Base-by-base conservation (phyloP, 2,888 invertebrate species). In the Ditylenchus weischeri region DNA sequence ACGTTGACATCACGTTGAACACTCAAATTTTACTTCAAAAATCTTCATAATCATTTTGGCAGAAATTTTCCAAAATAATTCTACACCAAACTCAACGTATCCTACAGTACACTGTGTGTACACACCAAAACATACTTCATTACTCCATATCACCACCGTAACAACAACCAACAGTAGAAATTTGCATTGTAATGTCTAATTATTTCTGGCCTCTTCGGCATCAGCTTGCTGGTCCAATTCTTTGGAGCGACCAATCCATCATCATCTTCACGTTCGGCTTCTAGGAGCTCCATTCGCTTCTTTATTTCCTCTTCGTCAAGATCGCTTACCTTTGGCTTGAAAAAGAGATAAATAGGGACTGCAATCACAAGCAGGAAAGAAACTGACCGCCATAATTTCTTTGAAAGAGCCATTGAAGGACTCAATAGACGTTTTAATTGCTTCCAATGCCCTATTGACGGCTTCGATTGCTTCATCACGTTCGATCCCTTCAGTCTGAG, bases 311-410 rank as follows among this genome's bases (percentile, higher is more conserved):
- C 92, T 85, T 98, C 98, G 85, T 99, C 98, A 21, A 92, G 90
- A 65, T 96, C 96, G 0, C 96, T 96, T 38, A 98, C 93, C 86
- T 95, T 93, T 57, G 95, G 94, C 90, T 91, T 84, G 0, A 68
- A 23, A 51, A 50, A 47, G n/a, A n/a, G 29, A 29, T 29, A 29
- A 29, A 29, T 29, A 5, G 29, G 29, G 29, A 29, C 29, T 29
- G 5, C 3, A 2, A 29, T 29, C 29, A 29, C 29, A 29, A 29
- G 29, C 29, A 4, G 29, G 29, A 29, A 29, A 29, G 36, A 38
- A 49, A 62, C 89, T 86, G 86, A 92, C 92, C 84, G 91, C 90
- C 91, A 93, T 92, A 84, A 93, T 91, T 69, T 95, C 88, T 82
- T 90, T 90, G 84, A 96, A 95, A 69, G 92, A 91, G 51, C 98